phyloP scores from a whole-genome alignment of 2,113 vertebrate species.

The Lophius piscatorius region DNA sequence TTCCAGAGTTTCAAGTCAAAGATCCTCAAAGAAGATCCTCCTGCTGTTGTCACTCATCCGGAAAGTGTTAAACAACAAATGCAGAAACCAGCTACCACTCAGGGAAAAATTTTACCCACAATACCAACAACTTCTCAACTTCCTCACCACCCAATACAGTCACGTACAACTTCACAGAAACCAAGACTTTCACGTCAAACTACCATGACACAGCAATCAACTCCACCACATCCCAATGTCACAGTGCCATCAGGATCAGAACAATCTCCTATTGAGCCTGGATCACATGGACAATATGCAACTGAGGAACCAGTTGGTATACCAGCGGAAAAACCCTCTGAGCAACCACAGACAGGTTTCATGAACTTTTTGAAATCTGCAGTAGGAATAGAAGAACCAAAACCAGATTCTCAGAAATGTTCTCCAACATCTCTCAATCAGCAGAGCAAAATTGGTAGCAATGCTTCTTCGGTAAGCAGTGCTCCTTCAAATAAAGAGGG shows the following conservation, averaged over 20 bases:
- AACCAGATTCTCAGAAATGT: slow-evolving; percentile 63
- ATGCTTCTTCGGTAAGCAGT: slow-evolving; percentile 49
- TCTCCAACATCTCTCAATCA: slow-evolving; percentile 62
- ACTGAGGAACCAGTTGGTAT: slow-evolving; percentile 32
- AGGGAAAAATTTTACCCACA: slow-evolving; percentile 65
- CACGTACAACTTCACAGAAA: slow-evolving; percentile 58
- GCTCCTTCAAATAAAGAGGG: slow-evolving; percentile 77
- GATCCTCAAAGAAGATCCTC: slow-evolving; percentile 71
- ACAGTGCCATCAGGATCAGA: slow-evolving; percentile 53
- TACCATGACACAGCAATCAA: slow-evolving; percentile 67
- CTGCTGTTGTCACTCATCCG: slow-evolving; percentile 28
- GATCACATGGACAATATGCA: not conserved
- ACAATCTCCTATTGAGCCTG: slow-evolving; percentile 34
- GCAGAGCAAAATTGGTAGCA: slow-evolving; percentile 56
- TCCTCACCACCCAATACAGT: slow-evolving; percentile 26
- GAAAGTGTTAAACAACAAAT: slow-evolving; percentile 44
- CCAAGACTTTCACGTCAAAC: slow-evolving; percentile 73
- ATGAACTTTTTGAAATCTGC: slow-evolving; percentile 88
- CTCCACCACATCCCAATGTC: slow-evolving; percentile 59
- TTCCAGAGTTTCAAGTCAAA: slow-evolving; percentile 77
- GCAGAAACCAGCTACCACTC: slow-evolving; percentile 26
- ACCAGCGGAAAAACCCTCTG: slow-evolving; percentile 58
- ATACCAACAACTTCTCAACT: slow-evolving; percentile 46
- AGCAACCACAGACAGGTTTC: slow-evolving; percentile 82
- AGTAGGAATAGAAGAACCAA: slow-evolving; percentile 77